These are phyloP conservation scores for Lophotis ruficrista DNA, from an alignment of 2,113 vertebrate species.

Conservation along the genomic window DNA sequence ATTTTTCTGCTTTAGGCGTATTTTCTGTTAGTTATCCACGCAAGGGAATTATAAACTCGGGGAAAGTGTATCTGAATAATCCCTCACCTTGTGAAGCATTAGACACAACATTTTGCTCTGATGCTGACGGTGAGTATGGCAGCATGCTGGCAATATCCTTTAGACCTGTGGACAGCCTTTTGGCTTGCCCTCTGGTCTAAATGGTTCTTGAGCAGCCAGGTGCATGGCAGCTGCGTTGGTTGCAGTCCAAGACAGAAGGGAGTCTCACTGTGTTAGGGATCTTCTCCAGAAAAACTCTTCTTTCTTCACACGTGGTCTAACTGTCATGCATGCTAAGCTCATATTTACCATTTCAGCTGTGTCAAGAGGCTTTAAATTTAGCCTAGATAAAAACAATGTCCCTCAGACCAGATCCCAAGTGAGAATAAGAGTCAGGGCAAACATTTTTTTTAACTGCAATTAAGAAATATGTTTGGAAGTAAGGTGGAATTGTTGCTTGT, in stretches of 20 bases:
- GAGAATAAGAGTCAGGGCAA: not conserved
- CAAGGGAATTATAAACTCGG: not conserved
- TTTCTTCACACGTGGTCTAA: not conserved
- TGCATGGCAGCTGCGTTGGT: not conserved
- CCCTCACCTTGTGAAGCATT: not conserved
- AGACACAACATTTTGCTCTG: not conserved
- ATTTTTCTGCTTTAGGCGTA: not conserved
- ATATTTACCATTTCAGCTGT: not conserved
- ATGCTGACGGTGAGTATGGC: not conserved
- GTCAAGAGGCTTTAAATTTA: not conserved
- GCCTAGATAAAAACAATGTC: not conserved
- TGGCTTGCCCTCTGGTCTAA: not conserved
- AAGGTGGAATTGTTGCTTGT: not conserved
- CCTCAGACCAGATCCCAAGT: not conserved
- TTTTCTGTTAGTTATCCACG: not conserved
- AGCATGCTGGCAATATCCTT: not conserved
- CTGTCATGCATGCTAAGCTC: not conserved
- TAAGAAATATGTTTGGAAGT: not conserved
- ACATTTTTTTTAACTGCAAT: not conserved
- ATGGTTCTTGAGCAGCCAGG: not conserved
- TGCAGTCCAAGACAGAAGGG: not conserved
- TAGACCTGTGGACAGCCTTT: not conserved
- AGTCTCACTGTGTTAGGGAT: not conserved
- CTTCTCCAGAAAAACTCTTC: not conserved
- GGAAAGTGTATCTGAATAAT: not conserved